These are phyloP conservation scores for Porites lutea DNA, from an alignment of 64 coral and sea anemone genomes.

Conservation along the genomic window DNA sequence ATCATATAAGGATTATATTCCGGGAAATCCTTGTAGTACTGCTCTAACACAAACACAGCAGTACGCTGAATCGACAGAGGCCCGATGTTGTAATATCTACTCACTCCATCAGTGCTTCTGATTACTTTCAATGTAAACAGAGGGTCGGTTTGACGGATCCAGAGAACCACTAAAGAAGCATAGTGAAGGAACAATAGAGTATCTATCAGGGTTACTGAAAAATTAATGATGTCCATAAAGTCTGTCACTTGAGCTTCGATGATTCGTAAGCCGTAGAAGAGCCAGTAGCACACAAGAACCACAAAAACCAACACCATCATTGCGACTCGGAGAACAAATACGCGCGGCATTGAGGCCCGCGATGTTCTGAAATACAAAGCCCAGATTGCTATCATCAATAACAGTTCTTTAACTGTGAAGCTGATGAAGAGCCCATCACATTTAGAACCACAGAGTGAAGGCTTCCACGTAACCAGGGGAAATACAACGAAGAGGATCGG, in stretches of 20 bases:
- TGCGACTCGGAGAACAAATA: constrained; percentile 86
- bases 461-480: constrained; percentile 85
- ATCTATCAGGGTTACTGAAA: constrained; percentile 85
- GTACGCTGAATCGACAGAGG: constrained; percentile 92
- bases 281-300: constrained; percentile 93
- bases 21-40: constrained; percentile 99
- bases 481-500: constrained; percentile 95
- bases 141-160: constrained; percentile 87
- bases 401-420: constrained; percentile 88
- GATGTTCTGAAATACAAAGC: constrained; percentile 95
- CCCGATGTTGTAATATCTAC: constrained; percentile 87
- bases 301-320: constrained; percentile 82
- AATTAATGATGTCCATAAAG: constrained; percentile 77
- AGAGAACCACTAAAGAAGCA: constrained; percentile 88
- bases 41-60: constrained; percentile 90
- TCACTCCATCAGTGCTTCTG: constrained; percentile 93
- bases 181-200: constrained; percentile 93
- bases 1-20: constrained; percentile 98
- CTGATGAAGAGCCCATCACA: constrained; percentile 97
- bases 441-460: constrained; percentile 71
- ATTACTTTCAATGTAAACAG: constrained; percentile 97
- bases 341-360: constrained; percentile 85
- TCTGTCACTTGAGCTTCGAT: constrained; percentile 51
- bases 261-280: constrained; percentile 91
- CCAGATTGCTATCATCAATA: constrained; percentile 93